A percentile compares a stretch with the other conserved stretches of the same genome.
Evolutionary conservation across 2,888 invertebrate genomes (phyloP).

Genomic region (Isotomurus palustris): DNA sequence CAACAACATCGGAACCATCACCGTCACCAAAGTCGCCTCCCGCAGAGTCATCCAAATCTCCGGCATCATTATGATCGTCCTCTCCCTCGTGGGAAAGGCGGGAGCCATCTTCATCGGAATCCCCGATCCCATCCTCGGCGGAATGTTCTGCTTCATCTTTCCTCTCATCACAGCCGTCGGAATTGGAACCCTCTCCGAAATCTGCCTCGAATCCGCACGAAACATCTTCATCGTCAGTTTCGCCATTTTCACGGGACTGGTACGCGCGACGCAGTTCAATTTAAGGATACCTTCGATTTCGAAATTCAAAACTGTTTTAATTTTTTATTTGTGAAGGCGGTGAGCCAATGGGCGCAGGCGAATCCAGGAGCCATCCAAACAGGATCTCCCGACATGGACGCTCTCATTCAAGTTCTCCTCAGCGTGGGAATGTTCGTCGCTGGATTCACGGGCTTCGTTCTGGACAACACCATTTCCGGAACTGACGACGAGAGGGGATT

Average conservation of each 20-base stretch:
- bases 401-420: slow-evolving; percentile 66
- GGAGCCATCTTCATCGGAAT: slow-evolving; percentile 75
- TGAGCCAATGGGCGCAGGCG: slow-evolving; percentile 68
- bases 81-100: slow-evolving; percentile 70
- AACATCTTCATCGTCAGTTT: slow-evolving; percentile 86
- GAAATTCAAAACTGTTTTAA: slow-evolving; percentile 68
- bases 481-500: slow-evolving; percentile 69
- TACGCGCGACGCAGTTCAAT: slow-evolving; percentile 51
- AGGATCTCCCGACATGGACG: slow-evolving; percentile 62
- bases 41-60: slow-evolving; percentile 74
- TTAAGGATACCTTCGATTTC: slow-evolving; percentile 60
- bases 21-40: slow-evolving; percentile 79
- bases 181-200: slow-evolving; percentile 70
- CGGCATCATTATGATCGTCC: slow-evolving; percentile 66
- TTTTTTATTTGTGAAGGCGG: slow-evolving; percentile 56
- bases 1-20: slow-evolving; percentile 85
- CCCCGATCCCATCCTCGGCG: slow-evolving; percentile 74
- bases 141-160: slow-evolving; percentile 76
- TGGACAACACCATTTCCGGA: slow-evolving; percentile 70
- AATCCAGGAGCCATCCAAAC: slow-evolving; percentile 62
- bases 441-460: slow-evolving; percentile 64
- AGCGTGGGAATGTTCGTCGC: slow-evolving; percentile 74
- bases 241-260: slow-evolving; percentile 77
- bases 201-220: slow-evolving; percentile 74
- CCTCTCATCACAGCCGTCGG: slow-evolving; percentile 78